Base-by-base conservation (phyloP, 1,140 invertebrate species). In the Achroia grisella region DNA sequence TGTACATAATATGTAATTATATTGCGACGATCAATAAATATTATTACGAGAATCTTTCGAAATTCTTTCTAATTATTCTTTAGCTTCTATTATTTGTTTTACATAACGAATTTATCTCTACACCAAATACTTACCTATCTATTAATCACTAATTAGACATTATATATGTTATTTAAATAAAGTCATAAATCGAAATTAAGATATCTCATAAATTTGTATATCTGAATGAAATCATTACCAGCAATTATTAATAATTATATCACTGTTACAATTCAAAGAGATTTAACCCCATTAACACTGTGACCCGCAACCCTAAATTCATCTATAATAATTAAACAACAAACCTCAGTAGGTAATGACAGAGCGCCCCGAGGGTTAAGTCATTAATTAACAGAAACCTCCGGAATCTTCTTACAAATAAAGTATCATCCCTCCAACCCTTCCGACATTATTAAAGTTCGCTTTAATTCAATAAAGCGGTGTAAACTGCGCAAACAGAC, bases 381-480 rank as follows among this genome's bases (percentile, higher is more conserved):
- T 70, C 67, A 78, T 84, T 84, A 84, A 84, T 83, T 80, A 83
- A 74, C 47, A 51, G 36, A 42, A 68, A 64, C 48, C 54, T 57
- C 48, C 10, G 62, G 68, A 77, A 83, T 83, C 75, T 74, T 61
- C 71, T 77, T 71, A 63, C 72, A 79, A 79, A 81, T 65, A 75
- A 73, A 72, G 72, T 80, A 78, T 80, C 71, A 80, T 77, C 74
- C 74, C 64, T 66, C 50, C 64, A 76, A 69, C 72, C 76, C 75
- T 76, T 59, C 50, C 37, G 33, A 44, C 39, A 46, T 72, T 68
- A 69, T 75, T 73, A 72, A 56, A 69, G 63, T 60, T 56, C 62
- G 68, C 57, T 66, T 72, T 85, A 81, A 85, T 85, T 82, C 76
- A 85, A 85, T 85, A 80, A 80, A 74, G 72, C 65, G 63, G 68